Conservation (phyloP, 2,113 vertebrate genomes). For the Ailurus styani region DNA sequence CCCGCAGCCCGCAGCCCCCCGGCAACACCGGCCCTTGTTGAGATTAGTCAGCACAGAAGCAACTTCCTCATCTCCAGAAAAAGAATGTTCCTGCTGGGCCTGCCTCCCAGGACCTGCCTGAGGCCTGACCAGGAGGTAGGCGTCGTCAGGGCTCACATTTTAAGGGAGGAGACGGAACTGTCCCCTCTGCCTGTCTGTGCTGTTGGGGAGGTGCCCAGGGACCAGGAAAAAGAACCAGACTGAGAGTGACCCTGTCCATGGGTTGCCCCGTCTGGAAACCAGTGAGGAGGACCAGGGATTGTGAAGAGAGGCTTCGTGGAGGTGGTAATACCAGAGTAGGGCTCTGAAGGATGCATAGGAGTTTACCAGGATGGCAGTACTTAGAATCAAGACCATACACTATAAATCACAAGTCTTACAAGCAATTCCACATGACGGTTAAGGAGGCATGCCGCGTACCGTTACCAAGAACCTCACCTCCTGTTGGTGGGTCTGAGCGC, state of each 20-base stretch:
- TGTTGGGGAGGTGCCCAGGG: too few relatives aligned
- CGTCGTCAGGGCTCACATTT: neutral
- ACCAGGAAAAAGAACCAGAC: neutral
- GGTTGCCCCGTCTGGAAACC: neutral
- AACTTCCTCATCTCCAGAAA: slow-evolving; percentile 42
- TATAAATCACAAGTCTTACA: neutral
- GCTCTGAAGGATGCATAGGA: neutral
- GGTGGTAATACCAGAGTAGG: neutral
- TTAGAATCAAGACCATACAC: neutral
- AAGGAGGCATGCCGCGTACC: neutral
- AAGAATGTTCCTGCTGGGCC: slow-evolving; percentile 45
- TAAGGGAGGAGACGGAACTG: neutral
- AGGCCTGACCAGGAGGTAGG: neutral
- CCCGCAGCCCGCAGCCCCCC: neutral
- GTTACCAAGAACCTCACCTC: neutral
- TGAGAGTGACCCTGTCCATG: too few relatives aligned
- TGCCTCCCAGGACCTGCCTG: neutral
- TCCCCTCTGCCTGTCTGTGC: neutral
- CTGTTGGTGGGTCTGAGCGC: neutral
- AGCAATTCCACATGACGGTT: neutral
- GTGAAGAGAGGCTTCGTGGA: neutral
- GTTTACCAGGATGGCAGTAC: neutral
- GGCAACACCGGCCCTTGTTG: slow-evolving; percentile 30
- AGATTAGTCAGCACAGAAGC: neutral
- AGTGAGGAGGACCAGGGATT: neutral